These are phyloP conservation scores for Apogon hyalosoma DNA, from an alignment of 2,797 vertebrate species.

Conservation along the genomic window DNA sequence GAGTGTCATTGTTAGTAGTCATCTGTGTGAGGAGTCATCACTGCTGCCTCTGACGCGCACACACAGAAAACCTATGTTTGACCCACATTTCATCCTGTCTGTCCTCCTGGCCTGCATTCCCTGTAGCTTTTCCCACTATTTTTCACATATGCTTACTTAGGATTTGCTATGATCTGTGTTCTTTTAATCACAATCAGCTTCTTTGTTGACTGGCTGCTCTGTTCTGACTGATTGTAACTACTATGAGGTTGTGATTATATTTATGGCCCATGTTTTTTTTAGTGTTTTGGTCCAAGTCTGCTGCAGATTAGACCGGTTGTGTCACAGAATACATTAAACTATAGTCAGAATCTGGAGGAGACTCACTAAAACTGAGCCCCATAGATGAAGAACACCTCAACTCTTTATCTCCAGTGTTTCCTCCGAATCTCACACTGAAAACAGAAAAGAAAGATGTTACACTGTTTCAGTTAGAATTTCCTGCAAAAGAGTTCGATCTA, in stretches of 20 bases:
- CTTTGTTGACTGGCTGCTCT: background rate
- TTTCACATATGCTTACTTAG: background rate
- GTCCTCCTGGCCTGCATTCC: background rate
- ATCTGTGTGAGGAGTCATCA: slow-evolving; percentile 32
- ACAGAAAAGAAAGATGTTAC: too few species aligned
- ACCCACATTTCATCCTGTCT: background rate
- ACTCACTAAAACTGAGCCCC: too few species aligned
- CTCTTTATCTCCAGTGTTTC: too few species aligned
- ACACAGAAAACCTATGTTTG: background rate
- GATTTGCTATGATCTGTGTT: background rate
- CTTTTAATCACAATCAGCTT: background rate
- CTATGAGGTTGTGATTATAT: background rate
- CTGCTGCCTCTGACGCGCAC: background rate
- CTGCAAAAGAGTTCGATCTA: too few species aligned
- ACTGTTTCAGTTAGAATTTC: too few species aligned
- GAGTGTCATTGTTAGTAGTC: slow-evolving; percentile 12
- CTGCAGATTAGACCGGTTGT: too few species aligned
- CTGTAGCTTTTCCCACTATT: background rate
- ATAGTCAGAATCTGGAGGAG: too few species aligned
- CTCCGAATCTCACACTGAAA: too few species aligned
- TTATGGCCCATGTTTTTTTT: background rate
- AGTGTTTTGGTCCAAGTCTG: background rate
- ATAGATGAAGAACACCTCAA: too few species aligned
- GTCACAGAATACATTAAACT: too few species aligned
- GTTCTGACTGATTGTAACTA: background rate